Conservation (phyloP, 2,797 vertebrate species). For the Scomberomorus guttatus region DNA sequence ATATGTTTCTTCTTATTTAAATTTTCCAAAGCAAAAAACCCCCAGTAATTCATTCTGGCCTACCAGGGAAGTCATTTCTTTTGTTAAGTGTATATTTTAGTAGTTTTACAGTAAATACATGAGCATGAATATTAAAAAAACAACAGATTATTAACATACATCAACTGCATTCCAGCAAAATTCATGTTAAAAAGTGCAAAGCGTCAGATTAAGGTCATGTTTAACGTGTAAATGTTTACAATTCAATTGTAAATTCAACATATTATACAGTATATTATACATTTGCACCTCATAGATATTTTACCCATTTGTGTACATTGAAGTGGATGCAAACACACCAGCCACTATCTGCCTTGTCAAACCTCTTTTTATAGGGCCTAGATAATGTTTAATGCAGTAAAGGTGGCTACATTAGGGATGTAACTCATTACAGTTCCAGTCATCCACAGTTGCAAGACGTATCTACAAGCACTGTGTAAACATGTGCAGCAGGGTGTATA, state of each 20-base stretch:
- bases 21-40: not conserved
- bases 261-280: not conserved
- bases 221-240: not conserved
- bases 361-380: too few species aligned
- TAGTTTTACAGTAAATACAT: not conserved
- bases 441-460: not conserved
- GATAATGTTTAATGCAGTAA: not conserved
- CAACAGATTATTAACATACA: too few species aligned
- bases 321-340: not conserved
- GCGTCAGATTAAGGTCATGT: not conserved
- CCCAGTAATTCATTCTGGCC: not conserved
- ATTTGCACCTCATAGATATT: not conserved
- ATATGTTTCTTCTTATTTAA: not conserved
- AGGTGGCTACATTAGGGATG: not conserved
- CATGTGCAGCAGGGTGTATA: not conserved
- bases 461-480: not conserved
- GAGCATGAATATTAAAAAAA: not conserved
- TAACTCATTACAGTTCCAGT: not conserved
- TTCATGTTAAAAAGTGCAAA: not conserved
- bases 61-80: not conserved
- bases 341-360: not conserved
- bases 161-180: not conserved
- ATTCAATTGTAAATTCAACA: too few species aligned
- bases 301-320: not conserved
- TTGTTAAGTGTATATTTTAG: not conserved